Percentiles rank a stretch among this genome's conserved stretches.
Evolutionary conservation across 2,797 vertebrate genomes (phyloP).

Genomic region (Zenarchopterus dispar): DNA sequence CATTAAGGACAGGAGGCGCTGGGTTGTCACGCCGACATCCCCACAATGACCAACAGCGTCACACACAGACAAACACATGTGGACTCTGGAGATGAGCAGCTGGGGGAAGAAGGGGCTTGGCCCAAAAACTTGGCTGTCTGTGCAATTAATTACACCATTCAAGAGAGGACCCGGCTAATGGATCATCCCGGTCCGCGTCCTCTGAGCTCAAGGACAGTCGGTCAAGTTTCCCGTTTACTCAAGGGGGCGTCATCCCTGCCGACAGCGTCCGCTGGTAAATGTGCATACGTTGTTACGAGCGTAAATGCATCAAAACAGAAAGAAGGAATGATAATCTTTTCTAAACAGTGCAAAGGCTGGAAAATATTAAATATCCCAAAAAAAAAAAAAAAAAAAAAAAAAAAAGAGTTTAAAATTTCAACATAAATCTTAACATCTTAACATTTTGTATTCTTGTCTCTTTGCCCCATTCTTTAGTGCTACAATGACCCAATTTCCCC

Average conservation of each 20-base stretch:
- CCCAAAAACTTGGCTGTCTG: slow-evolving; percentile 51
- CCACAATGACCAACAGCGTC: slow-evolving; percentile 15
- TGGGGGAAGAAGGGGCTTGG: slow-evolving; percentile 27
- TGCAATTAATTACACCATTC: slow-evolving; percentile 67
- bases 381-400: too few species aligned
- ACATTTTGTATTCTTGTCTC: slow-evolving; percentile 40
- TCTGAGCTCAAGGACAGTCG: slow-evolving; percentile 61
- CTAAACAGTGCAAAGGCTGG: too few species aligned
- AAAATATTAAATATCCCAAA: too few species aligned
- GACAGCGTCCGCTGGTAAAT: slow-evolving; percentile 25
- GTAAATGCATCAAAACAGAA: background rate
- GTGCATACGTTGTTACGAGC: background rate
- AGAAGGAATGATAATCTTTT: too few species aligned
- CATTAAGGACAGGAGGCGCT: background rate
- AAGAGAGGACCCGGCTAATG: slow-evolving; percentile 41
- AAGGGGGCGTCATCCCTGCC: slow-evolving; percentile 55
- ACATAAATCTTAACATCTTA: background rate
- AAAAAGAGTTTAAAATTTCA: too few species aligned
- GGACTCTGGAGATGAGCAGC: slow-evolving; percentile 38
- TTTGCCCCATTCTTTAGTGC: slow-evolving; percentile 46
- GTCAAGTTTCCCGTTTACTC: slow-evolving; percentile 50
- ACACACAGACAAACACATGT: too few species aligned
- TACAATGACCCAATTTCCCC: slow-evolving; percentile 67
- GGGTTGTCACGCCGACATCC: slow-evolving; percentile 1
- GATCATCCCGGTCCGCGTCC: slow-evolving; percentile 46